phyloP scores from a whole-genome alignment of 2,113 vertebrate genomes.

The Jaculus jaculus region DNA sequence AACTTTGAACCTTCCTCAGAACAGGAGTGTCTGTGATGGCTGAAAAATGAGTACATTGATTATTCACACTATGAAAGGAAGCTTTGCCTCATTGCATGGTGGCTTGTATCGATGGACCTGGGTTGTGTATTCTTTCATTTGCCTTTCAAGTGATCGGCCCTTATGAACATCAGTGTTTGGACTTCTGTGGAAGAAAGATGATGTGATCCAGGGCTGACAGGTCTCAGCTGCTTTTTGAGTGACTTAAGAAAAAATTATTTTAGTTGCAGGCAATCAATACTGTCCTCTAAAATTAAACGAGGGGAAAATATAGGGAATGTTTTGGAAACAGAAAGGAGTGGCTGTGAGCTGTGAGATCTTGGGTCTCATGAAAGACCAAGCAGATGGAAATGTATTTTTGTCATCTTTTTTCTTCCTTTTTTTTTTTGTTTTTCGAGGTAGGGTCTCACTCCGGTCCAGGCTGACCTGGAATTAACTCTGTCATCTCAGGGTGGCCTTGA shows the following conservation, averaged over 20 bases:
- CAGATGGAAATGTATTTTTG: background rate
- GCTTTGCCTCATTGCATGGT: background rate
- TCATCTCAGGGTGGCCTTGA: too few relatives aligned
- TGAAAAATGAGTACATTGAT: background rate
- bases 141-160: background rate
- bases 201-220: background rate
- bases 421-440: too few relatives aligned
- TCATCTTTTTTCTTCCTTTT: background rate
- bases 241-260: slow-evolving; percentile 51
- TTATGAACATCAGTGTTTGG: background rate
- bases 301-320: background rate
- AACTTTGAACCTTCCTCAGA: background rate
- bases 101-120: background rate
- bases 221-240: slow-evolving; percentile 21
- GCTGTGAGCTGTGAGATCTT: slow-evolving; percentile 33
- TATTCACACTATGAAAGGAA: background rate
- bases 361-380: background rate
- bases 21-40: background rate
- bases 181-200: background rate
- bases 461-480: too few relatives aligned
- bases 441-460: too few relatives aligned
- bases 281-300: slow-evolving; percentile 54
- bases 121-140: background rate
- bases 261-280: slow-evolving; percentile 21
- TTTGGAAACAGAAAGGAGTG: slow-evolving; percentile 28